Base-by-base conservation (phyloP, 1,140 invertebrate genomes). In the Aradophagus sp. region DNA sequence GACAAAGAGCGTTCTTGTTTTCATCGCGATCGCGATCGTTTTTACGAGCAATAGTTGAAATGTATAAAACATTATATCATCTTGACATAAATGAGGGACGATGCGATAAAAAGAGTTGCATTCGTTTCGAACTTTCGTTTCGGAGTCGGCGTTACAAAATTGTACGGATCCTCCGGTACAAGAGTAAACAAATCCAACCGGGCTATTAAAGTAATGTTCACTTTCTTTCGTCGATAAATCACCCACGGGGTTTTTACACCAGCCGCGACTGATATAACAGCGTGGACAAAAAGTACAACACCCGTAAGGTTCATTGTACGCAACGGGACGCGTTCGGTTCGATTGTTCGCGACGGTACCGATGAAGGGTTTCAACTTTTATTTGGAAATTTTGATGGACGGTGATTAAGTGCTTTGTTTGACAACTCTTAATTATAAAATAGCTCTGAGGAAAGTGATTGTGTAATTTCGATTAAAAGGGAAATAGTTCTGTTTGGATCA, bases 21-120 rank as follows among this genome's bases (percentile, higher is more conserved):
- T 10, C 6, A 1, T 12, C 14, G 1, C 7, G 32, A 52, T 39
- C 14, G 10, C 12, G 4, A 1, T 10, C 8, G 23, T 39, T 53
- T 52, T 53, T 53, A 41, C 36, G 48, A 41, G 11, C 16, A 20
- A 53, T 53, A 2, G 26, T 20, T 35, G n/a, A 36, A 23, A 44
- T 35, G 27, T 56, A 56, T 32, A 55, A 55, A 56, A 44, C 52
- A 56, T 56, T 56, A 56, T 56, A 56, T 56, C 39, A 56, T 44
- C 31, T 44, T 56, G 39, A 56, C 38, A 31, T 23, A 44, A 44
- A 56, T 45, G 31, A 45, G 20, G 13, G 0, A 11, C 41, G 32
- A 26, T 19, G 15, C 0, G 15, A 23, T 20, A 56, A 56, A 56
- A 56, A 56, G 31, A 17, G 27, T 15, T 36, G 19, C 41, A 56